A percentile compares a stretch with the other conserved stretches of the same genome.
Evolutionary conservation across 2,113 vertebrate species (phyloP).

Genomic region (Euleptes europaea): DNA sequence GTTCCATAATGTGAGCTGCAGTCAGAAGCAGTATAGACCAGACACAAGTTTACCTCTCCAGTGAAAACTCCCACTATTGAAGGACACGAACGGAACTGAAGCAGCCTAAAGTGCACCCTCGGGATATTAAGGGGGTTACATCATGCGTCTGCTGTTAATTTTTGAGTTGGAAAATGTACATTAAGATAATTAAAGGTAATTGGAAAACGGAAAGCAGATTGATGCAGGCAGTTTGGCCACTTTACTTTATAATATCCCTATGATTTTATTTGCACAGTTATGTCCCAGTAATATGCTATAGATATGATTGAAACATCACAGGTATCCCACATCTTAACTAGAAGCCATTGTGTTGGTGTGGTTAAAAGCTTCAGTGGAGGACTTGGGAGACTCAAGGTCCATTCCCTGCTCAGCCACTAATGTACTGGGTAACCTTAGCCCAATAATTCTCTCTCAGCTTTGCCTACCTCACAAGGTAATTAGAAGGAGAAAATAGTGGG

Average conservation of each 20-base stretch:
- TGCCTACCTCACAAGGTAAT: too few species aligned
- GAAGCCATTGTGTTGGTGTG: too few species aligned
- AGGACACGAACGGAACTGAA: conserved; percentile 46
- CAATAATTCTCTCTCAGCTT: too few species aligned
- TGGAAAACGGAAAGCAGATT: conserved; percentile 64
- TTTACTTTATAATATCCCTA: conserved; percentile 66
- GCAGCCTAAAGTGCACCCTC: conserved; percentile 37
- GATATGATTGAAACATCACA: conserved; percentile 27
- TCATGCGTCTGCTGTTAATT: conserved; percentile 62
- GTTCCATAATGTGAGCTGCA: neutral
- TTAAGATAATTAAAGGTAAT: conserved; percentile 75
- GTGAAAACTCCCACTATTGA: conserved; percentile 25
- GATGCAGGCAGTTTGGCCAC: conserved; percentile 52
- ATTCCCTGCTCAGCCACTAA: too few species aligned
- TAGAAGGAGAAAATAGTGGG: too few species aligned
- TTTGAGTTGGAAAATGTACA: conserved; percentile 66
- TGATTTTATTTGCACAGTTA: conserved; percentile 40
- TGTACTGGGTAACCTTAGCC: too few species aligned
- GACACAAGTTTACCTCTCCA: neutral
- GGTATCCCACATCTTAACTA: neutral
- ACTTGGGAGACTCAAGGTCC: too few species aligned
- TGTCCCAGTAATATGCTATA: conserved; percentile 35
- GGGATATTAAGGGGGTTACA: conserved; percentile 57
- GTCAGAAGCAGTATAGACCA: neutral
- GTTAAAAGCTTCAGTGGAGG: too few species aligned